Base-by-base conservation (phyloP, 2,888 invertebrate species). In the Drosophila colorata region DNA sequence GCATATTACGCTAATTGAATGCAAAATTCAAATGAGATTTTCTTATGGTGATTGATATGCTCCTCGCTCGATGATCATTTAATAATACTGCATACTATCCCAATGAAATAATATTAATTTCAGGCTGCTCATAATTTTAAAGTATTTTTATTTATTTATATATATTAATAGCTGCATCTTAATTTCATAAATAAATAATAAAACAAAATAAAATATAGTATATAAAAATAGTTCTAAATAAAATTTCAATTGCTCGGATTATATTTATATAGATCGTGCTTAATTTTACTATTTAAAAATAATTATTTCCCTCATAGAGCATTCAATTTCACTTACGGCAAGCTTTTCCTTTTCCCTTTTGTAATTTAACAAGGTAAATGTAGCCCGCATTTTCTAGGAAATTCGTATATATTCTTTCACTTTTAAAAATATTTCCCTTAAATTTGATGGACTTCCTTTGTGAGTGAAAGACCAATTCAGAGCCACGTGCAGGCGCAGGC, bases 401-500 rank as follows among this genome's bases (percentile, higher is more conserved):
- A 33, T 33, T 13, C 33, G 11, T 33, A 2, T 31, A 5, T 31
- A 33, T 33, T 33, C 11, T 13, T 33, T 3, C 13, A 11, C 4
- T 33, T 33, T 13, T 4, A 33, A 0, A 33, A 33, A 33, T 33
- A 4, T 4, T 33, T 33, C 13, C 13, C 13, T 13, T 4, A 13
- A 11, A 33, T 33, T 33, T 28, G 0, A 7, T 28, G 4, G 11
- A 33, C 33, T 33, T 33, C 33, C 33, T 33, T 33, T 33, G 13
- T 13, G 38, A 41, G n/a, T 43, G 40, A 38, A 52, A 61, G 52
- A 40, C 13, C 48, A 38, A 8, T 58, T 49, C 14, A 25, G 25
- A 20, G 46, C 68, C 55, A 67, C 68, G 68, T 69, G 68, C 57
- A 49, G 31, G 11, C n/a, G n/a, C n/a, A n/a, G 37, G 11, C 28